Evolutionary conservation across 2,797 vertebrate genomes (phyloP).

Genomic region (Triplophysa bombifrons): DNA sequence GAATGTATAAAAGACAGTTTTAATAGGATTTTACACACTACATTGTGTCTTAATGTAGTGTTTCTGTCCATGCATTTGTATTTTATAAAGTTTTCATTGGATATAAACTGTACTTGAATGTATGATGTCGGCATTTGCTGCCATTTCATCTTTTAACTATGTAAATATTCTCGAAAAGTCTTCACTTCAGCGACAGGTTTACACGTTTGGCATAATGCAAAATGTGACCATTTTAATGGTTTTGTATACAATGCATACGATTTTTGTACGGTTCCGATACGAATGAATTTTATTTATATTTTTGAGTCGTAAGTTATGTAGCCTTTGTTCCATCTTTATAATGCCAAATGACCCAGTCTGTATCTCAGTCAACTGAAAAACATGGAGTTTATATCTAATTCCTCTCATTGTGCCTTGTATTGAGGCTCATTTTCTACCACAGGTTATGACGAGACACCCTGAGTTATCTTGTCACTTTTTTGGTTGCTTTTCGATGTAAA

Average conservation of each 20-base stretch:
- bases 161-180: slow-evolving; percentile 44
- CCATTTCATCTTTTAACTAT: slow-evolving; percentile 34
- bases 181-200: slow-evolving; percentile 47
- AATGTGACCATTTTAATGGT: slow-evolving; percentile 53
- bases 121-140: slow-evolving; percentile 37
- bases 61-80: slow-evolving; percentile 40
- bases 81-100: slow-evolving; percentile 45
- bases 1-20: slow-evolving; percentile 40
- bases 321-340: slow-evolving; percentile 49
- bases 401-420: slow-evolving; percentile 48
- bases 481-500: slow-evolving; percentile 67
- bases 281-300: slow-evolving; percentile 46
- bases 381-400: slow-evolving; percentile 34
- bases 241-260: slow-evolving; percentile 33
- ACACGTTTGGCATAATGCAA: slow-evolving; percentile 32
- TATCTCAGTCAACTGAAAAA: slow-evolving; percentile 66
- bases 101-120: slow-evolving; percentile 51
- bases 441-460: slow-evolving; percentile 44
- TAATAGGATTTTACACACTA: slow-evolving; percentile 32
- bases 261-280: slow-evolving; percentile 33
- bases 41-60: slow-evolving; percentile 28
- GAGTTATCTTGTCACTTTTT: slow-evolving; percentile 40
- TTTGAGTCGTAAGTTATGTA: slow-evolving; percentile 69
- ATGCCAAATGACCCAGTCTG: slow-evolving; percentile 75
- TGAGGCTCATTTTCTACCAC: slow-evolving; percentile 53